Conservation (phyloP, 2,797 vertebrate genomes). For the Acanthiza pusilla region DNA sequence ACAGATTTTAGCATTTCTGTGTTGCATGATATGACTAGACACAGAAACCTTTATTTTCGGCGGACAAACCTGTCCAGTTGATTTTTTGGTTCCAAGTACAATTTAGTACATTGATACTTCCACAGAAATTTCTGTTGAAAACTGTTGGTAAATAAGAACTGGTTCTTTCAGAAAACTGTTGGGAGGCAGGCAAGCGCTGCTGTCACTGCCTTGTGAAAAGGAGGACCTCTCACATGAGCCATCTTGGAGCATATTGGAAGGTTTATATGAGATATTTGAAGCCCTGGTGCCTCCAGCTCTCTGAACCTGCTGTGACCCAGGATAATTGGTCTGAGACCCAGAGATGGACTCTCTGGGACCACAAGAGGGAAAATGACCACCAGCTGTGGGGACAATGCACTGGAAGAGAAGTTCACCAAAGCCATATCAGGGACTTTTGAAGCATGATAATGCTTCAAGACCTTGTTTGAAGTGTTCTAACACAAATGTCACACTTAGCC, state of each 20-base stretch:
- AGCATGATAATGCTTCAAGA: neutral
- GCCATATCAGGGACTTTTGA: too few relatives aligned
- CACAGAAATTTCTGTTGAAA: neutral
- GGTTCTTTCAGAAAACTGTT: neutral
- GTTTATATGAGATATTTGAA: neutral
- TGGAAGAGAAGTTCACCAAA: neutral
- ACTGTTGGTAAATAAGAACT: neutral
- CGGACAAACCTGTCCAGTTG: neutral
- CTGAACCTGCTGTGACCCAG: neutral
- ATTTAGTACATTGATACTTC: neutral
- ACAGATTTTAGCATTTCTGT: neutral
- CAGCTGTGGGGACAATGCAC: rapidly evolving
- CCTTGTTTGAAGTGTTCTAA: neutral
- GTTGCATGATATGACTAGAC: neutral
- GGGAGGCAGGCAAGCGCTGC: neutral
- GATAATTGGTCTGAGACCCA: neutral
- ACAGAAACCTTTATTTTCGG: neutral
- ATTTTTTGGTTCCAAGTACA: neutral
- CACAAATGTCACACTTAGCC: neutral
- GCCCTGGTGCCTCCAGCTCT: neutral
- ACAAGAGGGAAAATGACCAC: neutral
- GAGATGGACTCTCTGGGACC: neutral
- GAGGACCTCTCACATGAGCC: neutral
- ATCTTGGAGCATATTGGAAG: neutral
- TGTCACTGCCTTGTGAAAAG: neutral